phyloP scores from a whole-genome alignment of 1,140 invertebrate species.

The Bombus waltoni region DNA sequence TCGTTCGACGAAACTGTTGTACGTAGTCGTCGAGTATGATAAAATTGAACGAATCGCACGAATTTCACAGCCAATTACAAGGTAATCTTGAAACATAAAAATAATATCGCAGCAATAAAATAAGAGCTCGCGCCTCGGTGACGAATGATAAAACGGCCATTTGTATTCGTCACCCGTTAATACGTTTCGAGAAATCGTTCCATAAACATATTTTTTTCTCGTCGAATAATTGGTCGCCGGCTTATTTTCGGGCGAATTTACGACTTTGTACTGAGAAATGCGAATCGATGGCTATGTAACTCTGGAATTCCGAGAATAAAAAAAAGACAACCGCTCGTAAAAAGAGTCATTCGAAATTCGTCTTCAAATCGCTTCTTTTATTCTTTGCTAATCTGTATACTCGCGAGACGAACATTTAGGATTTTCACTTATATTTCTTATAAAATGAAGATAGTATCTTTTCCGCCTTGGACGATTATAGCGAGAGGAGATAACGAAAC shows the following conservation, averaged over 20 bases:
- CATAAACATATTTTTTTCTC: conserved; percentile 10
- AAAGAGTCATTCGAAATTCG: neutral
- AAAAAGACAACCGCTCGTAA: neutral
- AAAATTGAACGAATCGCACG: neutral
- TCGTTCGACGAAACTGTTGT: too few relatives aligned
- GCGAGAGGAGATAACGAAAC: neutral
- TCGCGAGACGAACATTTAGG: neutral
- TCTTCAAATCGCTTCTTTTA: neutral
- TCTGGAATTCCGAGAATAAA: neutral
- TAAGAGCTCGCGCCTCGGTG: neutral
- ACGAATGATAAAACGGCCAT: neutral
- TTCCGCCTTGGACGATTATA: neutral
- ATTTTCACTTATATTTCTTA: neutral
- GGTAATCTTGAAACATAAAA: neutral
- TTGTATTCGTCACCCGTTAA: conserved; percentile 21
- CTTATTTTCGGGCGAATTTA: conserved; percentile 16
- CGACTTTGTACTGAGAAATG: conserved; percentile 2
- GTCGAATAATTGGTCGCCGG: neutral
- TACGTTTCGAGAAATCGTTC: conserved; percentile 17
- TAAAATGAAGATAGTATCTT: neutral
- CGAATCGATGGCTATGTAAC: conserved; percentile 5
- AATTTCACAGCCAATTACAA: neutral
- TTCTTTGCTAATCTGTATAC: neutral
- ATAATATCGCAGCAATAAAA: neutral
- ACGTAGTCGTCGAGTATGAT: neutral